Percentiles rank a stretch among this genome's conserved stretches.
Evolutionary conservation across 2,113 vertebrate species (phyloP).

Genomic region (Poeciliopsis prolifica): DNA sequence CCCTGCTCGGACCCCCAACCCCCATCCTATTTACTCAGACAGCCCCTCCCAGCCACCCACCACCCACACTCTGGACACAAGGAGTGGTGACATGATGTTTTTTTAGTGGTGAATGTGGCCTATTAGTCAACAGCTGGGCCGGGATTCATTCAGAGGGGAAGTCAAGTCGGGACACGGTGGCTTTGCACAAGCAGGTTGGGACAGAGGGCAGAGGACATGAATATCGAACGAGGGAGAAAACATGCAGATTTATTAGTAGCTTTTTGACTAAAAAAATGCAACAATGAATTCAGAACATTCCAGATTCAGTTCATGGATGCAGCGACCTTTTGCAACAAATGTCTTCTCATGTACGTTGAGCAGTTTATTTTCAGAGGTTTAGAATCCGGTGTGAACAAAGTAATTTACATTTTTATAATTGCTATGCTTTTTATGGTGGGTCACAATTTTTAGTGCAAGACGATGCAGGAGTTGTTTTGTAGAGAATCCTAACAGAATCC

Average conservation of each 20-base stretch:
- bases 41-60: constrained; percentile 45
- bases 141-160: constrained; percentile 30
- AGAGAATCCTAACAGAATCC: too few relatives aligned
- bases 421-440: too few relatives aligned
- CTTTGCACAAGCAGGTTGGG: constrained; percentile 29
- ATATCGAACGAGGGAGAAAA: neutral
- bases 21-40: constrained; percentile 60
- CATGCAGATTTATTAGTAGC: neutral
- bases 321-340: too few relatives aligned
- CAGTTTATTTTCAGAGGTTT: too few relatives aligned
- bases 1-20: constrained; percentile 30
- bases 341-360: too few relatives aligned
- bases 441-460: too few relatives aligned
- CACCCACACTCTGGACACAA: constrained; percentile 64
- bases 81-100: constrained; percentile 64
- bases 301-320: too few relatives aligned
- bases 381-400: neutral
- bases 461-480: too few relatives aligned
- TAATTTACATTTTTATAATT: too few relatives aligned
- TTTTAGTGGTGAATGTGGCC: constrained; percentile 57
- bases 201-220: constrained; percentile 13
- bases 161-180: constrained; percentile 57
- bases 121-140: constrained; percentile 67
- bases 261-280: neutral
- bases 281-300: too few relatives aligned